Evolutionary conservation across 92 coral and sea anemone species (phyloP), one percentile per base, ranked within the genome.

Genomic region (Porites divaricata): DNA sequence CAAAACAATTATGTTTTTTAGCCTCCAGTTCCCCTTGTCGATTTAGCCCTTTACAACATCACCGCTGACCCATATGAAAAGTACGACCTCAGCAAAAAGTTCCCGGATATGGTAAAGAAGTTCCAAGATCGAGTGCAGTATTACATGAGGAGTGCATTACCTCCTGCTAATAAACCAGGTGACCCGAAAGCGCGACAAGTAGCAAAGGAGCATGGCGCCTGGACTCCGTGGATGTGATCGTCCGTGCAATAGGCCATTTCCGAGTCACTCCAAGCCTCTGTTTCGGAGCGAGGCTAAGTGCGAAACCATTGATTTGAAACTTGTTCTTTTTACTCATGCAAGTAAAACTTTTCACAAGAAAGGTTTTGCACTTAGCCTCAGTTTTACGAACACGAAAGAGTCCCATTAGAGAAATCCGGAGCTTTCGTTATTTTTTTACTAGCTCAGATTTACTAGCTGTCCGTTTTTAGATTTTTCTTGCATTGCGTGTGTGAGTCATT

Each of bases 21-120:
- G 72, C 24, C 64, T 11, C 88, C 76, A 23, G 88, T 75, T 12
- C 72, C 89, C 14, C 6, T 23, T 6, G 72, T 93, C 11, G 57
- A 83, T 14, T 85, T 93, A 24, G 97, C 94, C 50, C 59, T 93
- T 26, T 93, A 88, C 77, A 93, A 93, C 83, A 81, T 90, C 52
- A 93, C 93, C 74, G 97, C 93, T 90, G 97, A 93, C 80, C 97
- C 94, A 10, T 89, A 93, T 25, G 97, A 93, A 77, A 87, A 87
- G 62, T 10, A 82, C 45, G 90, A 91, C 76, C 88, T 93, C 52
- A 85, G 88, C 76, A 78, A 75, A 19, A 81, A 70, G 52, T 76
- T 85, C 77, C 93, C 97, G 51, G 93, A 88, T 22, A 76, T 81
- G 13, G 91, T 93, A 8, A n/a, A 79, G 76, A 71, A 86, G 67